Base-by-base conservation (phyloP, 2,113 vertebrate species). In the Limnothrissa miodon region DNA sequence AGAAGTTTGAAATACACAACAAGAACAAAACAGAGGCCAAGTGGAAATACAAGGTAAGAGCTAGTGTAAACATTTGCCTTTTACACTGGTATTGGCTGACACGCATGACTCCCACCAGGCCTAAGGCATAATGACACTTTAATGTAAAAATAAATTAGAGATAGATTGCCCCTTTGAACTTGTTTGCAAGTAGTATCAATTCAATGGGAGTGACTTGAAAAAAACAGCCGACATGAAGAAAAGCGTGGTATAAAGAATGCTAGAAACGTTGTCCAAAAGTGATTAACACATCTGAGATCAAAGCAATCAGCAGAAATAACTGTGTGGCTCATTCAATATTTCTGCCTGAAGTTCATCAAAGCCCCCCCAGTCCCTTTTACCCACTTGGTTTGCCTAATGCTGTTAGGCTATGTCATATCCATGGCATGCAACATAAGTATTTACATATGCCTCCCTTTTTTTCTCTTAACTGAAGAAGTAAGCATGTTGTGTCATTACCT, bases 21-120 rank as follows among this genome's bases (percentile, higher is more conserved):
- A 99, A 99, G 93, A 97, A 95, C 93, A 98, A 99, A 95, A 97
- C 97, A 0, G 97, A 99, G 94, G 96, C 97, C 45, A 99, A 99
- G 85, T 99, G 98, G 98, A 99, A 99, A 89, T 99, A 99, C n/a
- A 99, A 99, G 98, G 98, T 99, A 93, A 90, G 25, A 87, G 5
- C 45, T 45, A 70, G 36, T 29, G 59, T 9, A 36, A 74, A 33
- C 66, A 17, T 23, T 56, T 1, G 53, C 53, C 4, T 4, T 74
- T 13, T n/a, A 1, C 66, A n/a, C 10, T 33, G 59, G 15, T 33
- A 45, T 17, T 3, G 21, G 21, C 44, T 74, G 66, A 74, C 66
- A 4, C 36, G 29, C 51, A 29, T 39, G 3, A 79, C 4, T 36
- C 42, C 59, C 48, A 79, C 39, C 39, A 84, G 62, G 79, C 74